Evolutionary conservation across 2,797 vertebrate genomes (phyloP), one percentile per base, ranked within the genome.

Genomic region (Denticeps clupeoides): DNA sequence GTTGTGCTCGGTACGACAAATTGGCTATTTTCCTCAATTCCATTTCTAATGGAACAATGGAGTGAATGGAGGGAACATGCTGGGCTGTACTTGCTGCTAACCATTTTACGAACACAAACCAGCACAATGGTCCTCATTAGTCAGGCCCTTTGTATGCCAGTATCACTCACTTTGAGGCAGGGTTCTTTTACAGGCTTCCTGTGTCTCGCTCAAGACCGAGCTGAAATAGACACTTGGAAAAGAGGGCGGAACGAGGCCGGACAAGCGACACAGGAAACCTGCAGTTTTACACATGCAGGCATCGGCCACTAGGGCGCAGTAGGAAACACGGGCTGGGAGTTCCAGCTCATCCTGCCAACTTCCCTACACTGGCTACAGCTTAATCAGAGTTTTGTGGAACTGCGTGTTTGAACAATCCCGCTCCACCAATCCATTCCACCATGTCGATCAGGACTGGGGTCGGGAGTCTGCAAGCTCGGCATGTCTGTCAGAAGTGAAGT

Each of bases 1-100:
- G 53, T 65, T 74, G 64, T 71, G 70, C 65, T 67, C 45, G 49
- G 21, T 49, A 53, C 57, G 65, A 77, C 78, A 70, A 80, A 78
- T 74, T 61, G 60, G 60, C 41, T 67, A 53, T 77, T 58, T 73
- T 77, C 67, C 53, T 55, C 63, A 67, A 70, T 58, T 65, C 66
- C 43, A 49, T 56, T 68, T 67, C 47, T 52, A 69, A 70, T 60
- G 49, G 58, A 76, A 72, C 72, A 76, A 69, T 65, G 51, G 56
- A 10, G 31, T 23, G 33, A 23, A 42, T 15, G 19, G 40, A 25
- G 54, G 58, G 59, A 18, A 6, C 19, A 21, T 60, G 56, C 29
- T 61, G 15, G 4, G 59, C 54, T 12, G 47, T 62, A 58, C 55
- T 64, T 41, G 46, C 55, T 60, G 60, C 64, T 38, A 38, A 38